phyloP scores from a whole-genome alignment of 2,797 vertebrate genomes.

The Tragelaphus eurycerus region DNA sequence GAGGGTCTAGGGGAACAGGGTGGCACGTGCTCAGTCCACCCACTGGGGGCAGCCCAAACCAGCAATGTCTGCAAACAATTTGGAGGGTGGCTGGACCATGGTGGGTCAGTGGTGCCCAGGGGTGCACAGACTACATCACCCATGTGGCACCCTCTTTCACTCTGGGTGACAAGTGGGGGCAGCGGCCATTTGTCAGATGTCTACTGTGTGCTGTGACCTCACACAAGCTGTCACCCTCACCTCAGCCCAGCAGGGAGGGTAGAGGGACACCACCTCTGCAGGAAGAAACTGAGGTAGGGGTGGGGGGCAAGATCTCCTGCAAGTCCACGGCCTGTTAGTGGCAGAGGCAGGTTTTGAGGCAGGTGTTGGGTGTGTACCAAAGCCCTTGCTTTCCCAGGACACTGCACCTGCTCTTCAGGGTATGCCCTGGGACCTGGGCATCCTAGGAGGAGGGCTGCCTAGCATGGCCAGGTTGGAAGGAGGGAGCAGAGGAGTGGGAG shows the following conservation, averaged over 20 bases:
- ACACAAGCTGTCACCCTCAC: rapidly evolving
- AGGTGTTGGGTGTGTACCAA: rapidly evolving
- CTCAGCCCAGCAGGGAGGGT: background rate
- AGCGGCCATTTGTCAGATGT: rapidly evolving
- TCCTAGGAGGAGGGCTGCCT: background rate
- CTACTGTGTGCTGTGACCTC: background rate
- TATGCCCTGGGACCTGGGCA: background rate
- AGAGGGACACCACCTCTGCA: background rate
- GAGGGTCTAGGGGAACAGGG: background rate
- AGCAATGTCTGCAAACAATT: background rate
- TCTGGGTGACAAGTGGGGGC: rapidly evolving
- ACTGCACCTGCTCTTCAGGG: background rate
- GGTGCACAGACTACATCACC: too few relatives aligned
- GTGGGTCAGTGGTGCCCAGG: background rate
- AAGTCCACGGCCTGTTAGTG: rapidly evolving
- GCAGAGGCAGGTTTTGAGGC: background rate
- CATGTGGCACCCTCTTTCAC: background rate
- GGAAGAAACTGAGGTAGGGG: background rate
- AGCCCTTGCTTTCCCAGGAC: background rate
- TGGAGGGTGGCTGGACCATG: background rate
- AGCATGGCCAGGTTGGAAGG: background rate
- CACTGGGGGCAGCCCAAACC: background rate
- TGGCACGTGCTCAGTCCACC: background rate
- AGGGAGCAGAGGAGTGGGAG: background rate
- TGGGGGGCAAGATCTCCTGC: rapidly evolving